Percentiles rank a stretch among this genome's conserved stretches.
phyloP scores from a whole-genome alignment of 2,113 vertebrate species.

The Gasterosteus nipponicus region DNA sequence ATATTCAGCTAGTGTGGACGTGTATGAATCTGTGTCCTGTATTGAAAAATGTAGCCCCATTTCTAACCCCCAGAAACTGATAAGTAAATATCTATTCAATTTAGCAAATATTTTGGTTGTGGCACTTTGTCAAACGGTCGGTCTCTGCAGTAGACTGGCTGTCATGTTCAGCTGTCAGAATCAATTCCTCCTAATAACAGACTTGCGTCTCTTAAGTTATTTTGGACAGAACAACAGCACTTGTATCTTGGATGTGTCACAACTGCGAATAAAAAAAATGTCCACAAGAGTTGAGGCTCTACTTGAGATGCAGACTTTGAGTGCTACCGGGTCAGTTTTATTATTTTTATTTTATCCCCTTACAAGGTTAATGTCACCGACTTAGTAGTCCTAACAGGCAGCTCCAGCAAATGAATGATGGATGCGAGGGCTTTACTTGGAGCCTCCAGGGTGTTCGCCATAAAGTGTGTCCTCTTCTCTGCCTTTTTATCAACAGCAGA shows the following conservation, averaged over 20 bases:
- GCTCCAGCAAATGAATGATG: conserved; percentile 8
- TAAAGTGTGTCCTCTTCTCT: conserved; percentile 19
- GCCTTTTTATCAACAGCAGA: conserved; percentile 2
- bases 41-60: not conserved
- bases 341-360: conserved; percentile 8
- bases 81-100: conserved; percentile 13
- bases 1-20: not conserved
- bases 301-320: not conserved
- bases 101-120: conserved; percentile 33
- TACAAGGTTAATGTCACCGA: conserved; percentile 16
- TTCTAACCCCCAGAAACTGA: not conserved
- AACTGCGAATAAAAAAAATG: conserved; percentile 12
- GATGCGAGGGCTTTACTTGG: not conserved
- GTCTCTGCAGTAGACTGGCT: conserved; percentile 74
- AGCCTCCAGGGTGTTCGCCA: not conserved
- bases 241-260: conserved; percentile 22
- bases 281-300: conserved; percentile 8
- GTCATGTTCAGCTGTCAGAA: conserved; percentile 32
- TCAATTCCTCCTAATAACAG: conserved; percentile 10
- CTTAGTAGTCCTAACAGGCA: not conserved
- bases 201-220: conserved; percentile 10
- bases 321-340: conserved; percentile 5
- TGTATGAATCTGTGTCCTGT: not conserved
- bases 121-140: conserved; percentile 27
- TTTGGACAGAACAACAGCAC: conserved; percentile 40